These are phyloP conservation scores for Drosophila meridiana DNA, from an alignment of 2,888 invertebrate species.

Conservation along the genomic window DNA sequence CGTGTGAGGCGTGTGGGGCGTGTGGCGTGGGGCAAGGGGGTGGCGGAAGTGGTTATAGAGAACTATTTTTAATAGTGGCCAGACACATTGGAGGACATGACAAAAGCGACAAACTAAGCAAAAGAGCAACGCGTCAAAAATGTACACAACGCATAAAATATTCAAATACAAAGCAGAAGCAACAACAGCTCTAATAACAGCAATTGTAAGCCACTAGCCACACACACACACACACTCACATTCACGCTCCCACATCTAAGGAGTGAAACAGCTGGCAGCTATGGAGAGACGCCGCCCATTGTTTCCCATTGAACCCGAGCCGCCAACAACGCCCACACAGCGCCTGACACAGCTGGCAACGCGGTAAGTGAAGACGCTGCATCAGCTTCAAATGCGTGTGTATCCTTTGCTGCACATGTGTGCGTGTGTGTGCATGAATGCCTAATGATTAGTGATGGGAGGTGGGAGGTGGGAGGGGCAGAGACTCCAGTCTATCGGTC, in stretches of 20 bases:
- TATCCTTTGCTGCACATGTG: conserved; percentile 18
- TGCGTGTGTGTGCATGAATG: conserved; percentile 19
- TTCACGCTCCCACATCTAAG: neutral
- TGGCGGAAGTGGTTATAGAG: conserved; percentile 65
- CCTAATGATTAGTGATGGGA: conserved; percentile 11
- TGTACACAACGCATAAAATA: conserved; percentile 74
- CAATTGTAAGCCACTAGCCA: conserved; percentile 43
- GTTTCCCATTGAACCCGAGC: conserved; percentile 77
- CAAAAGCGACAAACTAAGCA: conserved; percentile 42
- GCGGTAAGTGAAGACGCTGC: conserved; percentile 53
- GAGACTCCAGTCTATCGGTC: conserved; percentile 11
- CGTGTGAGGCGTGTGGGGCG: conserved; percentile 22
- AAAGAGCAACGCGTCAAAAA: conserved; percentile 51
- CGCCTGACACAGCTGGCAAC: conserved; percentile 70
- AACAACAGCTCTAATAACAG: conserved; percentile 31
- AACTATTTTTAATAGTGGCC: conserved; percentile 58
- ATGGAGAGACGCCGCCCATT: conserved; percentile 73
- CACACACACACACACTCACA: conserved; percentile 4
- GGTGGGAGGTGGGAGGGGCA: neutral
- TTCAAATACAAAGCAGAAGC: conserved; percentile 48
- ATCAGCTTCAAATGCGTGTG: conserved; percentile 17
- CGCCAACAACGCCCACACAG: conserved; percentile 66
- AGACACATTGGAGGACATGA: conserved; percentile 26
- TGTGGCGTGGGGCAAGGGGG: conserved; percentile 37
- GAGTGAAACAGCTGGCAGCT: conserved; percentile 40